Percentiles rank a stretch among this genome's conserved stretches.
phyloP scores from a whole-genome alignment of 1,140 invertebrate species.

The Bombus sibiricus region DNA sequence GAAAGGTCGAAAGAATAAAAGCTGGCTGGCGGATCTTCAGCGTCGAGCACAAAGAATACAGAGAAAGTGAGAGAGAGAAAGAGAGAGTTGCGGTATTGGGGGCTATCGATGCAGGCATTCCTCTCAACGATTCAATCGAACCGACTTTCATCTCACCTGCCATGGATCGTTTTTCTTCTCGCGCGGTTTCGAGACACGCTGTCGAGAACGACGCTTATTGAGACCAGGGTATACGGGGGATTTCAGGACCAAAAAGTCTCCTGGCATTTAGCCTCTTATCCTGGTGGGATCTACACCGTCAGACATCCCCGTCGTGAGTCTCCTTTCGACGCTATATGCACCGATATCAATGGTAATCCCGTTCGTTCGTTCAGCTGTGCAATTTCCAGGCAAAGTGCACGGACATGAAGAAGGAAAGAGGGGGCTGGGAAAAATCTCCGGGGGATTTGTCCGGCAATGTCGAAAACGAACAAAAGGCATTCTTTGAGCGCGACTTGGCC shows the following conservation, averaged over 20 bases:
- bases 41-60: constrained; percentile 19
- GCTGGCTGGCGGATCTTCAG: constrained; percentile 7
- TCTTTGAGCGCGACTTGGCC: constrained; percentile 51
- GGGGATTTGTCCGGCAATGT: constrained; percentile 47
- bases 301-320: not conserved
- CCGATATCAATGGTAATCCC: not conserved
- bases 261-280: not conserved
- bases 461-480: constrained; percentile 52
- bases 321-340: not conserved
- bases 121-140: constrained; percentile 64
- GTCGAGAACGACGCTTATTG: constrained; percentile 30
- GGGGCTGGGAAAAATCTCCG: constrained; percentile 26
- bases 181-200: not conserved
- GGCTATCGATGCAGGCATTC: constrained; percentile 45
- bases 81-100: constrained; percentile 46
- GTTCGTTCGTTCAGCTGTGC: not conserved
- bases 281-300: not conserved
- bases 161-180: not conserved
- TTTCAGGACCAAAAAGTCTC: not conserved
- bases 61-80: not conserved
- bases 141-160: constrained; percentile 52
- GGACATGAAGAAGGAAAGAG: not conserved
- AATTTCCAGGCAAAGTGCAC: not conserved
- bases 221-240: not conserved
- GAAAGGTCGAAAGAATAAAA: constrained; percentile 29